Conservation (phyloP, 2,113 vertebrate genomes). For the Romanogobio albipinnatus region DNA sequence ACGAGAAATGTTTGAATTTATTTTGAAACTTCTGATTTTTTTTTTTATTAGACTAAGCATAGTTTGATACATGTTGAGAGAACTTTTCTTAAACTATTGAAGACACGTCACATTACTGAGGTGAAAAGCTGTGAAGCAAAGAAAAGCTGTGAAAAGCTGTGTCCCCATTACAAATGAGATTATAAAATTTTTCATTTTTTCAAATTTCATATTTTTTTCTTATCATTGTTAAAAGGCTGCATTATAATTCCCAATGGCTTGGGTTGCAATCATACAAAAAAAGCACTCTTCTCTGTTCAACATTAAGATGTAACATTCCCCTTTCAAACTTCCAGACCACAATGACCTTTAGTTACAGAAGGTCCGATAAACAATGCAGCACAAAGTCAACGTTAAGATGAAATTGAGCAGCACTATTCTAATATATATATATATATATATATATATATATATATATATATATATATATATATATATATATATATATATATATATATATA, state of each 20-base stretch:
- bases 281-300: not conserved
- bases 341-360: conserved; percentile 21
- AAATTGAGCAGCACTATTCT: not conserved
- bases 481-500: too few relatives aligned
- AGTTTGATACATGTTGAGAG: not conserved
- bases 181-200: not conserved
- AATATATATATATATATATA: too few relatives aligned
- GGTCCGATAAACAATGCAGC: not conserved
- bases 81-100: not conserved
- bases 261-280: not conserved
- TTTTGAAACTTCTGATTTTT: not conserved
- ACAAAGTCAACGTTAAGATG: not conserved
- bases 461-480: too few relatives aligned
- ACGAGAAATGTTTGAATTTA: not conserved
- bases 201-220: not conserved
- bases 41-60: not conserved
- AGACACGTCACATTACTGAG: too few relatives aligned
- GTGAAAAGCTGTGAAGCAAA: too few relatives aligned
- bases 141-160: too few relatives aligned
- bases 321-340: not conserved
- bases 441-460: too few relatives aligned
- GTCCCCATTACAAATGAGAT: too few relatives aligned
- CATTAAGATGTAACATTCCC: not conserved
- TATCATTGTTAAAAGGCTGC: not conserved
- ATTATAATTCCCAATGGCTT: not conserved